Evolutionary conservation across 1,140 invertebrate species (phyloP).

Genomic region (Coenobita brevimanus): DNA sequence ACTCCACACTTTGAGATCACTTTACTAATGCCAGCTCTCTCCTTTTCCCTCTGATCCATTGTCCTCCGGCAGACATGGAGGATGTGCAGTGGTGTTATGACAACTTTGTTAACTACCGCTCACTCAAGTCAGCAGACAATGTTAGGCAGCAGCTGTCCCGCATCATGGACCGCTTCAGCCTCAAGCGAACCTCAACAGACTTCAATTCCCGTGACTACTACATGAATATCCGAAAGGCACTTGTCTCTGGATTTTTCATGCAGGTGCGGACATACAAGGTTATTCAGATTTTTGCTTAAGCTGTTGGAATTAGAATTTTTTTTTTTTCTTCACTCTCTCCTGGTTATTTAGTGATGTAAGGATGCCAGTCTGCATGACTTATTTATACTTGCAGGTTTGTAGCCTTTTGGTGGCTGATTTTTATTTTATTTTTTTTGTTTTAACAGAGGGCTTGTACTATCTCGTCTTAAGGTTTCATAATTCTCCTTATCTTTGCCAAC

Average conservation of each 20-base stretch:
- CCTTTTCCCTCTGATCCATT: constrained; percentile 57
- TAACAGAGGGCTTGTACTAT: no score
- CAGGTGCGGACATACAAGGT: constrained; percentile 91
- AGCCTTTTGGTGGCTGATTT: no score
- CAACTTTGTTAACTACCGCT: constrained; percentile 99
- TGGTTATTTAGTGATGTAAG: no score
- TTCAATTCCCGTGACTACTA: constrained; percentile 99
- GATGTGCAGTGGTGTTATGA: constrained; percentile 99
- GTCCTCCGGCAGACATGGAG: constrained; percentile 79
- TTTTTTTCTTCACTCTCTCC: no score
- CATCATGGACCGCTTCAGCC: constrained; percentile 94
- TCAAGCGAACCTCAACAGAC: constrained; percentile 96
- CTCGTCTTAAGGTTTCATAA: no score
- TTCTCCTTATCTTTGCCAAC: no score
- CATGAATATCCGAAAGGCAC: constrained; percentile 97
- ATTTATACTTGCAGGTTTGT: no score
- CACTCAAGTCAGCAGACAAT: constrained; percentile 94
- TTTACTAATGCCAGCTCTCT: constrained; percentile 45
- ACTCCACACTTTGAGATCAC: no score
- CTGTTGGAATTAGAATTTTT: no score
- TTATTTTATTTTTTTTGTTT: no score
- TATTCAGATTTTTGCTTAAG: no score
- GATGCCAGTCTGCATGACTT: no score
- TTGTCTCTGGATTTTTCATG: constrained; percentile 99
- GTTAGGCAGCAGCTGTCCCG: constrained; percentile 87